Evolutionary conservation across 1,140 invertebrate genomes (phyloP).

Genomic region (Apis florea): DNA sequence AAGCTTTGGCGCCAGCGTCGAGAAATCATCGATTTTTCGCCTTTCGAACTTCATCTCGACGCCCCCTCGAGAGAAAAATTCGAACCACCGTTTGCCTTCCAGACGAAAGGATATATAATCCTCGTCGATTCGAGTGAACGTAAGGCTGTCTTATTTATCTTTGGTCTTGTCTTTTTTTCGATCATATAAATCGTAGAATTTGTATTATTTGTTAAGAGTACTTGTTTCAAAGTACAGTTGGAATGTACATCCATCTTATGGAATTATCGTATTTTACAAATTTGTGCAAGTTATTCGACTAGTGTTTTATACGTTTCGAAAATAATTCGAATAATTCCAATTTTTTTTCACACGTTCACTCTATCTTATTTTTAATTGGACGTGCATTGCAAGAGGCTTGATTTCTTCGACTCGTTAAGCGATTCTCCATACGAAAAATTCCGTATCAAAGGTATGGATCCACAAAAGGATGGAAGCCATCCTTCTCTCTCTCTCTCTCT

Average conservation of each 20-base stretch:
- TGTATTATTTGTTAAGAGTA: no score
- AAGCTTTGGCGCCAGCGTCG: background rate
- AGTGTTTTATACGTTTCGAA: no score
- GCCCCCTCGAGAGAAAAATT: background rate
- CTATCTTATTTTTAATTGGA: slow-evolving; percentile 80
- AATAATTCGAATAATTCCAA: background rate
- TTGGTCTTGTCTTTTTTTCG: no score
- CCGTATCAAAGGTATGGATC: slow-evolving; percentile 46
- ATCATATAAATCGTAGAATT: no score
- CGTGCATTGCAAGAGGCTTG: slow-evolving; percentile 67
- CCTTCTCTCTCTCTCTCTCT: slow-evolving; percentile 17
- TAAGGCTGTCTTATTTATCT: background rate
- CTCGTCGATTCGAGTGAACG: no score
- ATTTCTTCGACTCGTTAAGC: slow-evolving; percentile 78
- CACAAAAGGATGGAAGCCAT: slow-evolving; percentile 33
- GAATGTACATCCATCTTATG: no score
- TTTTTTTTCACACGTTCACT: slow-evolving; percentile 23
- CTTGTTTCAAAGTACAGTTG: no score
- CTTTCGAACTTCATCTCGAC: background rate
- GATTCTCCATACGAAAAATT: slow-evolving; percentile 64
- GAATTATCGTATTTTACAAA: no score
- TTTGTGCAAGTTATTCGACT: no score
- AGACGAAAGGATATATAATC: no score
- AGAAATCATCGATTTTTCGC: background rate
- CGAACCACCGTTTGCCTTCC: background rate